phyloP scores from a whole-genome alignment of 2,888 invertebrate species.

The Hirudinaria manillensis region DNA sequence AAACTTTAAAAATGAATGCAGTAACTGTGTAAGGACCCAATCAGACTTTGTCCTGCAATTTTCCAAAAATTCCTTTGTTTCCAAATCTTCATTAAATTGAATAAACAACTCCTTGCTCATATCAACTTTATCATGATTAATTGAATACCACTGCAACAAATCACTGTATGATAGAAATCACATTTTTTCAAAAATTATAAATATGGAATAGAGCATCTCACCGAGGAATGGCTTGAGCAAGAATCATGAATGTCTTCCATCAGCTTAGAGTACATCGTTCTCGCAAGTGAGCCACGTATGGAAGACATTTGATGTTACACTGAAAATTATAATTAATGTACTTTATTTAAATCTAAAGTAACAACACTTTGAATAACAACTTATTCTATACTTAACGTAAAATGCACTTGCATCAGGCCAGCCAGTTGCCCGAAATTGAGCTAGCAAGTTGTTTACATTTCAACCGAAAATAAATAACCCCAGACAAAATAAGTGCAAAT shows the following conservation, averaged over 20 bases:
- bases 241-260: slow-evolving; percentile 24
- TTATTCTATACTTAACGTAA: not conserved
- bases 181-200: not conserved
- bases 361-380: not conserved
- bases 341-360: no score
- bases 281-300: slow-evolving; percentile 25
- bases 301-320: not conserved
- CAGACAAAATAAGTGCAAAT: no score
- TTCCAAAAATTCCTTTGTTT: slow-evolving; percentile 69
- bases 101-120: slow-evolving; percentile 41
- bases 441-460: no score
- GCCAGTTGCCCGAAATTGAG: no score
- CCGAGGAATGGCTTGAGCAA: not conserved
- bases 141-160: slow-evolving; percentile 49
- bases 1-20: slow-evolving; percentile 79
- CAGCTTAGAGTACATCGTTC: slow-evolving; percentile 21
- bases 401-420: not conserved
- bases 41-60: slow-evolving; percentile 73
- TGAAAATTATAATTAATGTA: no score
- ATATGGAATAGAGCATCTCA: not conserved
- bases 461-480: no score
- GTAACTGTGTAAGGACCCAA: slow-evolving; percentile 79
- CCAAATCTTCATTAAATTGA: slow-evolving; percentile 61
- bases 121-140: slow-evolving; percentile 43
- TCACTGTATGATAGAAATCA: not conserved